Percentiles rank a stretch among this genome's conserved stretches.
These are phyloP conservation scores for Ctenosaura bakeri DNA, from an alignment of 2,797 vertebrate species.

Conservation along the genomic window DNA sequence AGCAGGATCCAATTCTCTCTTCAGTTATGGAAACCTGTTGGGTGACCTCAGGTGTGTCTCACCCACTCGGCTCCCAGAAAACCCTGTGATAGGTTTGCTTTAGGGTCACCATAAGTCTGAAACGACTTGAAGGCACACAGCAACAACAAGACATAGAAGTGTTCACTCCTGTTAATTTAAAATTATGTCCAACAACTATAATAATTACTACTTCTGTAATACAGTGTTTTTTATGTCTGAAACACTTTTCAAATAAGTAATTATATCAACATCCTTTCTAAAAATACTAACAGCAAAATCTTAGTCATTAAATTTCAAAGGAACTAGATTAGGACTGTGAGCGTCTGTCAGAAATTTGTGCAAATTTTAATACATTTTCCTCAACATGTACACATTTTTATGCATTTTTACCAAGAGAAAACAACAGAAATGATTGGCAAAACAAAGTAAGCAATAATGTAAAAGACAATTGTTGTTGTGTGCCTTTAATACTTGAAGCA, in stretches of 20 bases:
- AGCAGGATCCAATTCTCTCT: too few relatives aligned
- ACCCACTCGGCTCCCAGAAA: too few relatives aligned
- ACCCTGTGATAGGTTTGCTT: too few relatives aligned
- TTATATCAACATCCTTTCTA: not conserved
- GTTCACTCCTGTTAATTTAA: not conserved
- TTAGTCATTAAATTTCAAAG: not conserved
- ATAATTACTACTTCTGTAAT: not conserved
- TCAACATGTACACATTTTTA: too few relatives aligned
- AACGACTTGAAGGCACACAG: too few relatives aligned
- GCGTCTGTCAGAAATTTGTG: not conserved
- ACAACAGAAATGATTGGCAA: not conserved
- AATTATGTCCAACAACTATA: not conserved
- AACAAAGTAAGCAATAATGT: too few relatives aligned
- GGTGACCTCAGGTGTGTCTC: too few relatives aligned
- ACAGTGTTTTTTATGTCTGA: not conserved
- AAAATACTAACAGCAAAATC: not conserved
- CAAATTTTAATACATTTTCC: not conserved
- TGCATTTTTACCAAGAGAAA: not conserved
- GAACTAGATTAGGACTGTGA: not conserved
- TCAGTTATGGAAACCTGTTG: too few relatives aligned
- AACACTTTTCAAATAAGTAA: constrained; percentile 1
- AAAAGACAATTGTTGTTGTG: too few relatives aligned
- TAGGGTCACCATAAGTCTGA: too few relatives aligned
- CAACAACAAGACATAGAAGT: not conserved
- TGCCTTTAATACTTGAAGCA: too few relatives aligned